phyloP scores from a whole-genome alignment of 2,797 vertebrate species.

The Onychomys arenicola region DNA sequence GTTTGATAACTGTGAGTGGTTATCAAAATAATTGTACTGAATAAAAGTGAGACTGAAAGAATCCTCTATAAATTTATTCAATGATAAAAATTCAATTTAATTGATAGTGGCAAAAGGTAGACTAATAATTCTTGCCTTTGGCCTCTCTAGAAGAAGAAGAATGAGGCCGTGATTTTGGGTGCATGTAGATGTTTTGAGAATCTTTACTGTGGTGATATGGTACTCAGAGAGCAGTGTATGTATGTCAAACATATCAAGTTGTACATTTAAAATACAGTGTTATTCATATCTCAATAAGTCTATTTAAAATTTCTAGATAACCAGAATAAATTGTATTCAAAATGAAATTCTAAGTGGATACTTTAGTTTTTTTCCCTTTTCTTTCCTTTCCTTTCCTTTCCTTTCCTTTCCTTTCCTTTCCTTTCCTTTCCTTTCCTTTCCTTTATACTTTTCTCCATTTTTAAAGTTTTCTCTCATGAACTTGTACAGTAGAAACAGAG shows the following conservation, averaged over 20 bases:
- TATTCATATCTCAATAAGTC: neutral
- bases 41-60: neutral
- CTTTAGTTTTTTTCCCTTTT: neutral
- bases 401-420: neutral
- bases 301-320: conserved; percentile 31
- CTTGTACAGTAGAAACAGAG: conserved; percentile 42
- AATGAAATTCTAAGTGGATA: neutral
- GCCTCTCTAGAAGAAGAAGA: neutral
- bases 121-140: neutral
- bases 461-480: neutral
- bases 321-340: conserved; percentile 50
- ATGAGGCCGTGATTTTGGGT: neutral
- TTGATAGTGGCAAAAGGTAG: conserved; percentile 20
- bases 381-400: neutral
- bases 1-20: neutral
- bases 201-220: neutral
- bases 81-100: conserved; percentile 21
- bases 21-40: neutral
- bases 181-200: neutral
- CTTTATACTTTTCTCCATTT: conserved; percentile 48
- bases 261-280: neutral
- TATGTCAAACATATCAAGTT: neutral
- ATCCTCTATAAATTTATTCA: neutral
- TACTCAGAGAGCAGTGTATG: neutral
- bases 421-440: neutral